A percentile compares a stretch with the other conserved stretches of the same genome.
Conservation (phyloP, 2,888 invertebrate species). For the Notodonta dromedarius region DNA sequence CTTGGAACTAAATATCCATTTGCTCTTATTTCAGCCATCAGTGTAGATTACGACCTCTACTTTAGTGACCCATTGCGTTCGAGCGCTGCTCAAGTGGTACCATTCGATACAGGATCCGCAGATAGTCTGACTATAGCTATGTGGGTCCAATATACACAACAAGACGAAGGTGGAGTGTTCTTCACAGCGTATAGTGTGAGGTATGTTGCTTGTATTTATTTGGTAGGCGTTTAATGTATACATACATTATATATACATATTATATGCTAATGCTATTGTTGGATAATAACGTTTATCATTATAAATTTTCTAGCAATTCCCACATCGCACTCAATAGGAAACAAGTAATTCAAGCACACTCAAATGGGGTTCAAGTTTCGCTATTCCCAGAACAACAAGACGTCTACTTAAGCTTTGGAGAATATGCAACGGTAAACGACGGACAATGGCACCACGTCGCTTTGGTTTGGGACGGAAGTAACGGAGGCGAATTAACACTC, state of each 20-base stretch:
- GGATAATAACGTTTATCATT: constrained; percentile 6
- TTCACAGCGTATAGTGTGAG: constrained; percentile 96
- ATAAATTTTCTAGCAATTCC: constrained; percentile 85
- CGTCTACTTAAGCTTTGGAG: constrained; percentile 94
- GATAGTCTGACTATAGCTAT: constrained; percentile 94
- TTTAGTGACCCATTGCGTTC: constrained; percentile 96
- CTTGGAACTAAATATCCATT: constrained; percentile 4
- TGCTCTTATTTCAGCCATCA: constrained; percentile 89
- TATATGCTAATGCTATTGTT: background rate
- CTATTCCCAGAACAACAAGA: constrained; percentile 95
- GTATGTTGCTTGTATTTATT: constrained; percentile 61
- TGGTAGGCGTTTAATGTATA: background rate
- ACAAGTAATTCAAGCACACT: constrained; percentile 95
- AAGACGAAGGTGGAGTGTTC: constrained; percentile 96
- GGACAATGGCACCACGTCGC: constrained; percentile 99
- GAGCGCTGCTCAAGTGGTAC: constrained; percentile 96
- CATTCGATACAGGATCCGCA: constrained; percentile 91
- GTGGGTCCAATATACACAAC: constrained; percentile 98
- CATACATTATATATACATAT: too few species aligned
- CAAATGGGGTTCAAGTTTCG: constrained; percentile 96
- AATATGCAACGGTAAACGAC: constrained; percentile 96
- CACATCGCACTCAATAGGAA: constrained; percentile 91
- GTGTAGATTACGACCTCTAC: constrained; percentile 98
- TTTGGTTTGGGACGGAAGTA: constrained; percentile 96
- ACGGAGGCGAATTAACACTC: constrained; percentile 93